Conservation (phyloP, 2,797 vertebrate species). For the Melanotaenia boesemani region DNA sequence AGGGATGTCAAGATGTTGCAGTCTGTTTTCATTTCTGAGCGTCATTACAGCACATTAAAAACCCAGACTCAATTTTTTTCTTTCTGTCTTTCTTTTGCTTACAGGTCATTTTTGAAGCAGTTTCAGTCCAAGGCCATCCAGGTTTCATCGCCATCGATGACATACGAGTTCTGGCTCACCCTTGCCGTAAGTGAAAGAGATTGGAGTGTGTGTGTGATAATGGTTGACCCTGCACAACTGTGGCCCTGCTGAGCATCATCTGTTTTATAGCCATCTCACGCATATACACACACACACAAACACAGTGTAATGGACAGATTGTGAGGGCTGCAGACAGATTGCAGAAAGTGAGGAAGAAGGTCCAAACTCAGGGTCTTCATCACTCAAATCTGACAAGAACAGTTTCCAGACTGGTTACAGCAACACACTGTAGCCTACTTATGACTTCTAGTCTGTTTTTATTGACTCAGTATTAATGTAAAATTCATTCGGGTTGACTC, state of each 20-base stretch:
- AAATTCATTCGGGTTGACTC: background rate
- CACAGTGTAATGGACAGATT: conserved; percentile 41
- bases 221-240: conserved; percentile 43
- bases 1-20: conserved; percentile 46
- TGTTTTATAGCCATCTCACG: conserved; percentile 41
- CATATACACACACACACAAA: background rate
- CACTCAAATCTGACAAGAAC: conserved; percentile 66
- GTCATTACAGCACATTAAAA: conserved; percentile 4
- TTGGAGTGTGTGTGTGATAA: conserved; percentile 8
- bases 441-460: background rate
- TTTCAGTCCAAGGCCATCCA: conserved; percentile 93
- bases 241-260: conserved; percentile 54
- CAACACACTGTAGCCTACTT: conserved; percentile 23
- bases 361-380: conserved; percentile 62
- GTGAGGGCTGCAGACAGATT: conserved; percentile 58
- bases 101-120: conserved; percentile 96
- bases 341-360: conserved; percentile 53
- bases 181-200: conserved; percentile 89
- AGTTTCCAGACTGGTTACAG: conserved; percentile 20
- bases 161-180: conserved; percentile 95
- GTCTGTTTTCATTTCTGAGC: conserved; percentile 12
- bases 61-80: background rate
- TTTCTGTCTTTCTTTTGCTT: conserved; percentile 1
- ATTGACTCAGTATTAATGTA: background rate
- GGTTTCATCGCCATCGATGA: conserved; percentile 97